Evolutionary conservation across 2,797 vertebrate genomes (phyloP), one percentile per base, ranked within the genome.

Genomic region (Tamandua tetradactyla): DNA sequence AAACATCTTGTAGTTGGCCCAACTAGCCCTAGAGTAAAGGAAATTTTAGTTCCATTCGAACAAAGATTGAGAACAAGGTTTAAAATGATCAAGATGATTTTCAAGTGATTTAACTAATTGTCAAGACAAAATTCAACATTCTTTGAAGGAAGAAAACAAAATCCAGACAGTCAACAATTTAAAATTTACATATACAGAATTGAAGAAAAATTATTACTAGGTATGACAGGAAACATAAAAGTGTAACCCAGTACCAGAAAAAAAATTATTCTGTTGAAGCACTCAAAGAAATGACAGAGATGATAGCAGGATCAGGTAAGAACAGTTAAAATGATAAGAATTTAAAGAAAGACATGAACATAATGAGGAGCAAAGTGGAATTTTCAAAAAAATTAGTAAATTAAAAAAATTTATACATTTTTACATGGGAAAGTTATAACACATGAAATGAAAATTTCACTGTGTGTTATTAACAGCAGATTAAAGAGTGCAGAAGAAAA

Each of bases 71-170:
- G 92, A 72, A 12, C 30, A 55, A 55, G 3, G 22, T 89, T 71
- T 44, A 61, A 82, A 72, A n/a, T 44, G 30, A 37, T 72, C 59
- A 68, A 52, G 13, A 37, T 3, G 22, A 86, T 72, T 4, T 23
- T 66, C 14, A 32, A 86, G 22, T 4, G 87, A 66, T 86, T 89
- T 74, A 74, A 40, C 11, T 35, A 12, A 81, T 3, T 17, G 52
- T 3, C 23, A n/a, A 40, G 89, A 30, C 3, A 44, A 57, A 72
- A 55, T 47, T 40, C 61, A 62, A 42, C 3, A 13, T 57, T 87
- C 52, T 82, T 79, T 83, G 12, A 87, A 72, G 35, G 22, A 92
- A 86, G 40, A 74, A 86, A 81, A 49, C 10, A 82, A 68, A 94
- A 89, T 74, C 7, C 11, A 79, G 57, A 92, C 10, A 68, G 20